Evolutionary conservation across 1,140 invertebrate genomes (phyloP).

Genomic region (Drosophila seguyi): DNA sequence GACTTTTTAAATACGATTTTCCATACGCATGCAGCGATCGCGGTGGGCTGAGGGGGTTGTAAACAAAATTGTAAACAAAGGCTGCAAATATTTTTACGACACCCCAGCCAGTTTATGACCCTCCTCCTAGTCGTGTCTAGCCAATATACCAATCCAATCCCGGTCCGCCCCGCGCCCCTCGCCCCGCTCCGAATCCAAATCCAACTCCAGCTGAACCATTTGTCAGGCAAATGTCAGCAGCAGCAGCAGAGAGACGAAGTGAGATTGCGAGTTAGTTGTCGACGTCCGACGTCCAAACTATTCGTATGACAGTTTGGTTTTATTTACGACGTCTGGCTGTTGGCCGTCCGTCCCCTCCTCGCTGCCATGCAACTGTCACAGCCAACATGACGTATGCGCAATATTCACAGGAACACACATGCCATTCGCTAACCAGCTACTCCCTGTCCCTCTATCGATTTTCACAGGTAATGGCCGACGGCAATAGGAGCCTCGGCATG

Average conservation of each 20-base stretch:
- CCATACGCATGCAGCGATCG: constrained; percentile 21
- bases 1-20: constrained; percentile 70
- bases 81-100: constrained; percentile 74
- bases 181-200: neutral
- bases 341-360: constrained; percentile 11
- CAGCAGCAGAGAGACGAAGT: constrained; percentile 35
- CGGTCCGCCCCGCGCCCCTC: too few species aligned
- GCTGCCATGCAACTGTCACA: constrained; percentile 60
- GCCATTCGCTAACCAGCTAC: constrained; percentile 9
- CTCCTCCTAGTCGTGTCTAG: constrained; percentile 32
- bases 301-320: constrained; percentile 57
- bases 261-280: constrained; percentile 55
- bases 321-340: constrained; percentile 50
- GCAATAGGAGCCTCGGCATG: constrained; percentile 39
- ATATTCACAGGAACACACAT: constrained; percentile 36
- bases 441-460: neutral
- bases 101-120: constrained; percentile 52
- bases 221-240: constrained; percentile 48
- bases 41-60: constrained; percentile 39
- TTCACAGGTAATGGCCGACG: constrained; percentile 40
- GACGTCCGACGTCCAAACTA: constrained; percentile 45
- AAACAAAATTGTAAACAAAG: constrained; percentile 76
- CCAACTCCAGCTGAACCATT: constrained; percentile 37
- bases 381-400: constrained; percentile 53
- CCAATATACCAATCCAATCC: constrained; percentile 22